Base-by-base conservation (phyloP, 1,140 invertebrate genomes). In the Batillaria attramentaria region DNA sequence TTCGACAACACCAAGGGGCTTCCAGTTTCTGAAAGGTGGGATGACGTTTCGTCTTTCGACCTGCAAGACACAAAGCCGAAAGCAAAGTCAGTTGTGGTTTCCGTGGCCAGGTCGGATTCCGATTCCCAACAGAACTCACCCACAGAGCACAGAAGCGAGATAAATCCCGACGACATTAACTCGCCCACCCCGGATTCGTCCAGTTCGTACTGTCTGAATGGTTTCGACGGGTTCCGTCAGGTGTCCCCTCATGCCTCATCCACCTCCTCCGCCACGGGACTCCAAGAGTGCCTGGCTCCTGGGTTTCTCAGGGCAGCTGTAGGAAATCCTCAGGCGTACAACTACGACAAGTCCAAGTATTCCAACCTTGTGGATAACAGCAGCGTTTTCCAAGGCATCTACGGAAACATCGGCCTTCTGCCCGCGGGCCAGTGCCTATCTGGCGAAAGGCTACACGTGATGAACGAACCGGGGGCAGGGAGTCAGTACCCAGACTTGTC, bases 261-360 rank as follows among this genome's bases (percentile, higher is more conserved):
- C 10, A 50, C 54, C 31, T 75, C 73, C 20, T 62, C 54, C 20
- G 13, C 41, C 20, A 42, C 57, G 2, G 54, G 54, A 4, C 54
- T 75, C 13, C 73, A 75, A 50, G 73, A 75, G 39, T 75, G 73
- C 20, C 54, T 75, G 6, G 73, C 73, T 42, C 73, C 73, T 31
- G 73, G 73, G 24, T 75, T 75, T 28, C 54, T 75, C 33, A 39
- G 73, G 37, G 73, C 73, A 3, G 73, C 73, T 3, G 35, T 42
- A 8, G 73, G 73, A 2, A 57, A 75, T 31, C 33, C 43, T 33
- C 73, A 75, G 31, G 2, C 35, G n/a, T n/a, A n/a, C n/a, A n/a
- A n/a, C n/a, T n/a, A n/a, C n/a, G n/a, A n/a, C n/a, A n/a, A n/a
- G n/a, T n/a, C n/a, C n/a, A n/a, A n/a, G n/a, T n/a, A n/a, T n/a